Percentiles rank a stretch among this genome's conserved stretches.
phyloP scores from a whole-genome alignment of 1,140 invertebrate species.

The Pseudomyrmex gracilis region DNA sequence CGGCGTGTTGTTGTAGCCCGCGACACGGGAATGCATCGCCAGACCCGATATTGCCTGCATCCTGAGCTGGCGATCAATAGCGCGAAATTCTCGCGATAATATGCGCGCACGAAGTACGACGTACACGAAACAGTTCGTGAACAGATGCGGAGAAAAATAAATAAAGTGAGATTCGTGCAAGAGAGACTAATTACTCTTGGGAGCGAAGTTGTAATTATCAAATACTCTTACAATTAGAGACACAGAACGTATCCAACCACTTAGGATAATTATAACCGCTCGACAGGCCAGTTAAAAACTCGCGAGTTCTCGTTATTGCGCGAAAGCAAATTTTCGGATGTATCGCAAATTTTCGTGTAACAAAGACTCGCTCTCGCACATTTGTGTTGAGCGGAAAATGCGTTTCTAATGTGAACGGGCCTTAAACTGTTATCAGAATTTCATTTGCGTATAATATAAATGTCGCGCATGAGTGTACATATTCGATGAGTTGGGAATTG shows the following conservation, averaged over 20 bases:
- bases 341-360: too few species aligned
- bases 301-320: too few species aligned
- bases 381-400: too few species aligned
- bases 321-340: background rate
- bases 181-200: too few species aligned
- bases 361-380: too few species aligned
- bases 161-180: too few species aligned
- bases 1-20: background rate
- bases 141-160: background rate
- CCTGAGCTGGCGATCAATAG: conserved; percentile 41
- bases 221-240: background rate
- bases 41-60: conserved; percentile 11
- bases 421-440: conserved; percentile 19
- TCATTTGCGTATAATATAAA: conserved; percentile 20
- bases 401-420: too few species aligned
- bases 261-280: background rate
- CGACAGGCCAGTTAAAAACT: background rate
- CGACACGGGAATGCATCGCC: conserved; percentile 54
- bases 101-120: conserved; percentile 29
- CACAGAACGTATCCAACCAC: background rate
- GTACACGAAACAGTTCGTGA: background rate
- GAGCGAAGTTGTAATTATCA: background rate
- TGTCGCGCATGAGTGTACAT: conserved; percentile 19
- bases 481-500: conserved; percentile 21
- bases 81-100: conserved; percentile 50